These are phyloP conservation scores for Dromius quadrimaculatus DNA, from an alignment of 2,888 invertebrate genomes.

Conservation along the genomic window DNA sequence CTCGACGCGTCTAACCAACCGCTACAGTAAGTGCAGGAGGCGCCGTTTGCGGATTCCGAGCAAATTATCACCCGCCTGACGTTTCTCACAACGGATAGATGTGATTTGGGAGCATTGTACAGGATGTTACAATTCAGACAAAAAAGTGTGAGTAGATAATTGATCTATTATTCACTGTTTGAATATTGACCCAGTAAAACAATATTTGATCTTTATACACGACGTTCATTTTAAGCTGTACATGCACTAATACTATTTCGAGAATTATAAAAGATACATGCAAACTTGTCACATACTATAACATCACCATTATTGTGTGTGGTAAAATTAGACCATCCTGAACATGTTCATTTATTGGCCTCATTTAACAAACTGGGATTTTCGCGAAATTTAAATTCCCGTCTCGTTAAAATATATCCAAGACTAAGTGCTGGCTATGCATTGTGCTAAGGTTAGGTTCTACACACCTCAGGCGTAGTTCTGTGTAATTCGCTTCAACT, in stretches of 20 bases:
- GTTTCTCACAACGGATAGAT: conserved; percentile 13
- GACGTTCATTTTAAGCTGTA: not conserved
- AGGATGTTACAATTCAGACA: conserved; percentile 1
- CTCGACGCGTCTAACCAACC: conserved; percentile 27
- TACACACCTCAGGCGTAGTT: conserved; percentile 28
- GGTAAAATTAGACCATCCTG: conserved; percentile 28
- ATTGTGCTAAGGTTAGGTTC: not conserved
- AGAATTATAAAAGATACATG: not conserved
- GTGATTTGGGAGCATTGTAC: conserved; percentile 17
- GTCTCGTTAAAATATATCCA: conserved; percentile 41
- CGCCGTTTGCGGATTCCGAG: conserved; percentile 33
- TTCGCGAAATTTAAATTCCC: conserved; percentile 37
- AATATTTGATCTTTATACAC: not conserved
- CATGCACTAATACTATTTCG: not conserved
- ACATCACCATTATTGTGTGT: conserved; percentile 6
- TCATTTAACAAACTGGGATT: conserved; percentile 37
- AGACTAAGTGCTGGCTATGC: conserved; percentile 14
- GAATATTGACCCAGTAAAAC: not conserved
- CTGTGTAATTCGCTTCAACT: conserved; percentile 15
- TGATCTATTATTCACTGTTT: too few relatives aligned
- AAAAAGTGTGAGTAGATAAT: too few relatives aligned
- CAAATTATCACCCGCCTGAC: conserved; percentile 35
- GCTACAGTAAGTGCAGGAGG: conserved; percentile 10
- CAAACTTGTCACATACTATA: conserved; percentile 15
- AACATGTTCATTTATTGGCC: conserved; percentile 37